phyloP scores from a whole-genome alignment of 2,888 invertebrate species.

The Drosophila monieri region DNA sequence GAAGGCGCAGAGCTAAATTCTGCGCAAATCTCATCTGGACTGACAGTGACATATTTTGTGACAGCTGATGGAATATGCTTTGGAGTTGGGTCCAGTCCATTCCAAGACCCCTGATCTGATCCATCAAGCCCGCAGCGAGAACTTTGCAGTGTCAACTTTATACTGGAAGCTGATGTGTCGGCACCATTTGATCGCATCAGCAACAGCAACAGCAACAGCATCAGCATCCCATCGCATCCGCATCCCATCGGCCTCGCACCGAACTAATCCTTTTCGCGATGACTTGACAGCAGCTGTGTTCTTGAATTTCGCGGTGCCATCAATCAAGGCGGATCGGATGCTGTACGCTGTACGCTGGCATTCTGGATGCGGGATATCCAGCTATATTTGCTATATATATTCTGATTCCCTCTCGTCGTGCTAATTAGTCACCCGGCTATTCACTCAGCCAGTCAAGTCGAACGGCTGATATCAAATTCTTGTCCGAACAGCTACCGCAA shows the following conservation, averaged over 20 bases:
- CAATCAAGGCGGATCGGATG: constrained; percentile 74
- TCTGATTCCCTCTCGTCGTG: constrained; percentile 53
- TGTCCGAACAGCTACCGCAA: constrained; percentile 49
- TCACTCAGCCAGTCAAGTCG: constrained; percentile 36
- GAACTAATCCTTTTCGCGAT: constrained; percentile 82
- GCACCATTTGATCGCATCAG: constrained; percentile 79
- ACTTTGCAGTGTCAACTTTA: constrained; percentile 79
- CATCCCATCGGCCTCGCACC: constrained; percentile 13
- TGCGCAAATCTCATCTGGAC: constrained; percentile 77
- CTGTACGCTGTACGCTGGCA: constrained; percentile 4
- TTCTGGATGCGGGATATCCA: constrained; percentile 51
- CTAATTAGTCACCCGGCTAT: constrained; percentile 77
- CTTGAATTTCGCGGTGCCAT: constrained; percentile 83
- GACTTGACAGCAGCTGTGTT: constrained; percentile 83
- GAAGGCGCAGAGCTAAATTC: constrained; percentile 27
- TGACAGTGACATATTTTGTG: constrained; percentile 83
- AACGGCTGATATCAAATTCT: constrained; percentile 54
- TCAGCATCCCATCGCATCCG: constrained; percentile 38
- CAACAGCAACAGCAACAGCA: not conserved
- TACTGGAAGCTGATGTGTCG: constrained; percentile 72
- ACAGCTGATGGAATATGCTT: constrained; percentile 82
- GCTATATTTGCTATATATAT: constrained; percentile 10
- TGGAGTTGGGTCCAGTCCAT: constrained; percentile 46
- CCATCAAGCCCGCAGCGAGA: constrained; percentile 65
- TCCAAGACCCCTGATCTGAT: constrained; percentile 57